phyloP scores from a whole-genome alignment of 2,888 invertebrate species.

The Pristionchus fissidentatus region DNA sequence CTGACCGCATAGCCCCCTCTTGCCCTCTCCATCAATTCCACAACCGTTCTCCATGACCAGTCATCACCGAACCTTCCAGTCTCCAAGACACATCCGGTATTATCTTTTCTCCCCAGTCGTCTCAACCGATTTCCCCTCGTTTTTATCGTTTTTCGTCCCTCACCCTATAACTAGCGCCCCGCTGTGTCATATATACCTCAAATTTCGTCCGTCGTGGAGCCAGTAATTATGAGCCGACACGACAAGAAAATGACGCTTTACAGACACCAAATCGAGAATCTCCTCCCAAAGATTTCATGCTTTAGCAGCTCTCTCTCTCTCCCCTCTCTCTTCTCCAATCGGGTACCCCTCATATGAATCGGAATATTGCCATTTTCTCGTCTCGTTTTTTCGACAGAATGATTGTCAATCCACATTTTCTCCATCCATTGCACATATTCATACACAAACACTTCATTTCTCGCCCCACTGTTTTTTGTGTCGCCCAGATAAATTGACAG shows the following conservation, averaged over 20 bases:
- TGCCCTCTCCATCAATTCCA: neutral
- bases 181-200: neutral
- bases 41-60: slow-evolving; percentile 10
- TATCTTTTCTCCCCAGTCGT: neutral
- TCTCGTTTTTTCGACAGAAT: no score
- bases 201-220: neutral
- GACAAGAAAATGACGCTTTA: neutral
- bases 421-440: slow-evolving; percentile 13
- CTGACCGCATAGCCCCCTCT: neutral
- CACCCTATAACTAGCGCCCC: no score
- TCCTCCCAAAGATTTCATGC: slow-evolving; percentile 19
- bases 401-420: neutral
- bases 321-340: neutral
- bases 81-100: neutral
- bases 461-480: neutral
- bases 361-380: slow-evolving; percentile 29
- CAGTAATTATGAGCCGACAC: no score
- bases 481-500: slow-evolving; percentile 6
- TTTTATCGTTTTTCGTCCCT: neutral
- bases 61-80: slow-evolving; percentile 38
- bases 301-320: neutral
- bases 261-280: neutral
- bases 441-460: no score
- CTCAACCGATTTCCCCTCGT: neutral
- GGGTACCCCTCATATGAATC: slow-evolving; percentile 41